phyloP scores from a whole-genome alignment of 2,888 invertebrate genomes.

The Caenorhabditis afra region DNA sequence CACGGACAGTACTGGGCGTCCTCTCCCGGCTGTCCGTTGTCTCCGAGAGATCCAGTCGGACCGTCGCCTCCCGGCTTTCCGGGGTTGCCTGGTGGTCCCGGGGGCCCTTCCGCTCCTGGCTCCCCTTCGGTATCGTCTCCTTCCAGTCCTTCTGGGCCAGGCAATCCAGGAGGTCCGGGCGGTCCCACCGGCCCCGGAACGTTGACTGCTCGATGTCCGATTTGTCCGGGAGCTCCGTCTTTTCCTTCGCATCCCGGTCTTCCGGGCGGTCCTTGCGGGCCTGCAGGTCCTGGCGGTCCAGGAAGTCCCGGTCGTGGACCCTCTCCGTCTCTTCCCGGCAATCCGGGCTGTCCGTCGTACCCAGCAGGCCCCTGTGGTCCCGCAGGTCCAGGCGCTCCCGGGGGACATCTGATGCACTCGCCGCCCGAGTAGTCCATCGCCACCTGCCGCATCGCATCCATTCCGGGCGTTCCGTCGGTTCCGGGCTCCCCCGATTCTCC shows the following conservation, averaged over 20 bases:
- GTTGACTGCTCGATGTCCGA: conserved; percentile 16
- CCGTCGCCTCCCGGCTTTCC: conserved; percentile 49
- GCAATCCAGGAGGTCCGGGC: conserved; percentile 51
- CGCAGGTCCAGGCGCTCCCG: conserved; percentile 44
- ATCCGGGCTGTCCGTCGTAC: conserved; percentile 38
- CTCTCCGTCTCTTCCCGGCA: conserved; percentile 40
- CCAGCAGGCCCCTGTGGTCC: conserved; percentile 54
- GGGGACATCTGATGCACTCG: conserved; percentile 46
- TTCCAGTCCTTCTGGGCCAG: conserved; percentile 38
- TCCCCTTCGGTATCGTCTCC: conserved; percentile 42
- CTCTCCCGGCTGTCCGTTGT: conserved; percentile 54
- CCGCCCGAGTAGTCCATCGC: conserved; percentile 52
- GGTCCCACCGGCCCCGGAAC: conserved; percentile 51
- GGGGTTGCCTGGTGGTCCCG: conserved; percentile 33
- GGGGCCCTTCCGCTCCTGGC: conserved; percentile 39
- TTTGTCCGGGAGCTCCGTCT: conserved; percentile 37
- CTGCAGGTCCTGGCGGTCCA: conserved; percentile 45
- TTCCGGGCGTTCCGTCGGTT: conserved; percentile 33
- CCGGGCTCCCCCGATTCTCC: conserved; percentile 37
- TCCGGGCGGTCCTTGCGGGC: conserved; percentile 38
- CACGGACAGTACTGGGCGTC: conserved; percentile 64
- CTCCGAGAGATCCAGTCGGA: conserved; percentile 33
- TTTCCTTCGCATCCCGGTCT: conserved; percentile 24
- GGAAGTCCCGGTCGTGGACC: conserved; percentile 39
- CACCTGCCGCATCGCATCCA: conserved; percentile 47